A percentile compares a stretch with the other conserved stretches of the same genome.
Evolutionary conservation across 2,888 invertebrate genomes (phyloP).

Genomic region (Exephanes ischioxanthus): DNA sequence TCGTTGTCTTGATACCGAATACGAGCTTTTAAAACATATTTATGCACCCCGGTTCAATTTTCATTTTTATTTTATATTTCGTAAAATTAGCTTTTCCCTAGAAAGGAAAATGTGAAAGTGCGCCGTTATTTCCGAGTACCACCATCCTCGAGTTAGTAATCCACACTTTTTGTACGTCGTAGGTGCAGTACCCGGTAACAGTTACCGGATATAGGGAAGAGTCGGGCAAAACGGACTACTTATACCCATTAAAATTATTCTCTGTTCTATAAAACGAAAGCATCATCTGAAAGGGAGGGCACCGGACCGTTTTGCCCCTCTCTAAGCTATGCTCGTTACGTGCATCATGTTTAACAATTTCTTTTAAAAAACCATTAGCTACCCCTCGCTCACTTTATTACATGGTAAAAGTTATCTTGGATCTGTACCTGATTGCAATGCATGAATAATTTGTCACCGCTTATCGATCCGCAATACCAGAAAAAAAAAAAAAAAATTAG

Average conservation of each 20-base stretch:
- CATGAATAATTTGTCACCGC: slow-evolving; percentile 54
- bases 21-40: background rate
- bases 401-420: slow-evolving; percentile 28
- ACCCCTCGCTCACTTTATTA: slow-evolving; percentile 19
- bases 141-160: background rate
- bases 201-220: background rate
- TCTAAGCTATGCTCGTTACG: background rate
- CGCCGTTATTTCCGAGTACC: background rate
- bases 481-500: slow-evolving; percentile 27
- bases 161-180: background rate
- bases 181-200: background rate
- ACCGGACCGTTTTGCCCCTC: background rate
- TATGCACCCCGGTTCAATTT: background rate
- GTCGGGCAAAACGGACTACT: background rate
- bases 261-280: background rate
- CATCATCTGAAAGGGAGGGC: background rate
- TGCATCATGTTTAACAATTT: background rate
- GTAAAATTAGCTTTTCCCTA: background rate
- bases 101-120: background rate
- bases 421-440: slow-evolving; percentile 50
- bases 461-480: slow-evolving; percentile 50
- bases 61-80: background rate
- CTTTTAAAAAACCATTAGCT: background rate
- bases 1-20: background rate
- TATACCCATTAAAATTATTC: background rate